Conservation (phyloP, 2,888 invertebrate genomes). For the Netelia melanura region DNA sequence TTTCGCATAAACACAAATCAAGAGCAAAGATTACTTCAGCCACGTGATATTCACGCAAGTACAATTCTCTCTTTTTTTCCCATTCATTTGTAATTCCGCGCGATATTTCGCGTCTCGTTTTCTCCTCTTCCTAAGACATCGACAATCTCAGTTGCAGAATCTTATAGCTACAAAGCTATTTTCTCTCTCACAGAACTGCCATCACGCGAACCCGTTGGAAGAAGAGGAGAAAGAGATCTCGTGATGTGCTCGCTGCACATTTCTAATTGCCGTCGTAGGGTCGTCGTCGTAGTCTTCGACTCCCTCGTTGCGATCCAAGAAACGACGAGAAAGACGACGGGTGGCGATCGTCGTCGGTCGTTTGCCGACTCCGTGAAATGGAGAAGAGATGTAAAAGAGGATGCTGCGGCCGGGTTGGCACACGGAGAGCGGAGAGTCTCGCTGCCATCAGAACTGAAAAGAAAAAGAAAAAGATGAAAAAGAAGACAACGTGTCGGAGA, state of each 20-base stretch:
- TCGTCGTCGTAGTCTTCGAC: constrained; percentile 50
- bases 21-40: background rate
- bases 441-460: constrained; percentile 37
- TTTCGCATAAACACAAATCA: background rate
- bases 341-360: constrained; percentile 41
- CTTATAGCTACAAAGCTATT: constrained; percentile 16
- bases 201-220: constrained; percentile 45
- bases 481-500: constrained; percentile 56
- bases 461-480: background rate
- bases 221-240: background rate
- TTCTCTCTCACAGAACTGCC: constrained; percentile 11
- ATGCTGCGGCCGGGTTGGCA: constrained; percentile 46
- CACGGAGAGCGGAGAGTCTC: constrained; percentile 24
- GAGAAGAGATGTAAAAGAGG: constrained; percentile 77
- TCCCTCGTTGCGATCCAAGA: constrained; percentile 35
- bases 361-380: constrained; percentile 74
- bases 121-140: background rate
- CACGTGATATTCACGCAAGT: background rate
- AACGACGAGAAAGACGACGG: constrained; percentile 34
- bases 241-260: constrained; percentile 42
- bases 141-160: constrained; percentile 46
- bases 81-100: constrained; percentile 14
- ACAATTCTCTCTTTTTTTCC: background rate
- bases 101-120: constrained; percentile 4
- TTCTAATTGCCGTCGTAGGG: constrained; percentile 62